Evolutionary conservation across 2,797 vertebrate species (phyloP).

Genomic region (Phataginus tetradactyla): DNA sequence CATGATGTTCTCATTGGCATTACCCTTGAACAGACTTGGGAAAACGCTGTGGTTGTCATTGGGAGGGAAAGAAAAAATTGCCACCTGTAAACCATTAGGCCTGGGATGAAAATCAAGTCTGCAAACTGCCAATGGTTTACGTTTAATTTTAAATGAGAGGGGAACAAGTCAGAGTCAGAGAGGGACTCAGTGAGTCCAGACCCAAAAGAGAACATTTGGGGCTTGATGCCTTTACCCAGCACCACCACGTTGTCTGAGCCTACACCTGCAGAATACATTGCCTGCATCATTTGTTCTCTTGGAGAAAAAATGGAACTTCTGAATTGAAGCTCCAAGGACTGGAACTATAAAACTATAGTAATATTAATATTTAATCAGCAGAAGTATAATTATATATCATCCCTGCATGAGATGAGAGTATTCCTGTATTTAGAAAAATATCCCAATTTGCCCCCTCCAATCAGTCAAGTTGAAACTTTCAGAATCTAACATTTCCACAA

Average conservation of each 20-base stretch:
- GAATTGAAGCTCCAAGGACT: constrained; percentile 49
- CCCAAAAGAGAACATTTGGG: constrained; percentile 58
- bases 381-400: constrained; percentile 40
- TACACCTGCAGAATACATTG: constrained; percentile 63
- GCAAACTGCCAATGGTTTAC: constrained; percentile 61
- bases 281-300: constrained; percentile 31
- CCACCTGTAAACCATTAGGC: constrained; percentile 80
- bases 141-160: constrained; percentile 79
- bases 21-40: constrained; percentile 26
- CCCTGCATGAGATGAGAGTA: constrained; percentile 38
- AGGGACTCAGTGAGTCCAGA: constrained; percentile 41
- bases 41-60: constrained; percentile 56
- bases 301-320: constrained; percentile 51
- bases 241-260: not conserved
- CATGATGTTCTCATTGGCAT: constrained; percentile 52
- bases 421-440: constrained; percentile 58
- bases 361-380: constrained; percentile 77
- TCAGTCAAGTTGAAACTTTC: constrained; percentile 48
- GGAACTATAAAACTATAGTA: not conserved
- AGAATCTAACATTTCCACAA: not conserved
- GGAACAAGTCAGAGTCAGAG: constrained; percentile 61
- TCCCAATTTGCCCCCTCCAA: constrained; percentile 6
- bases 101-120: constrained; percentile 73
- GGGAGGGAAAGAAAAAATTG: not conserved
- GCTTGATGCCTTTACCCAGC: constrained; percentile 36